Base-by-base conservation (phyloP, 2,888 invertebrate genomes). In the Theretra japonica region DNA sequence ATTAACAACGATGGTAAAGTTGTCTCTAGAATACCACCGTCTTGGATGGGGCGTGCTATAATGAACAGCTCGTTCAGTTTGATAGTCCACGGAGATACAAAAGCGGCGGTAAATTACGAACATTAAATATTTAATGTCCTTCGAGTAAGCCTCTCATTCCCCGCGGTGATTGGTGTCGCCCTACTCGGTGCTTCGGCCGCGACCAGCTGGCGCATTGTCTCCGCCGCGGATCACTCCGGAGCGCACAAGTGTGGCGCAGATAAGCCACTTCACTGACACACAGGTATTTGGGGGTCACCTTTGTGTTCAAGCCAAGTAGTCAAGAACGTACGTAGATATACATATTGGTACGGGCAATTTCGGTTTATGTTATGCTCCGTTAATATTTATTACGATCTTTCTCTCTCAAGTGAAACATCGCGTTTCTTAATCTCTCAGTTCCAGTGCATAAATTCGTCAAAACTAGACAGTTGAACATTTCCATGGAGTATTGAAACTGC, bases 81-180 rank as follows among this genome's bases (percentile, higher is more conserved):
- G 41, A 41, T 41, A 41, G 41, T 15, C 17, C 21, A 2, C 21
- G 15, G 15, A 41, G 58, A 33, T 8, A 41, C 21, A 21, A 65
- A 41, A 41, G 41, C 15, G 11, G 21, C 21, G 5, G 41, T 41
- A 65, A 65, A 65, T 23, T 8, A 23, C 58, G 23, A 15, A n/a
- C 21, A 65, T 65, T 62, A 62, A 62, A 62, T 33, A 65, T 65
- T 41, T 41, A 41, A 41, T 23, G 41, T 65, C 21, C 17, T 11
- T 6, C 2, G 21, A 65, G 23, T 41, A 4, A 41, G 62, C 21
- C 21, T 65, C 21, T 65, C 23, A 65, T 65, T 65, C 8, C 28
- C 11, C 15, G 11, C 41, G n/a, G 41, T 60, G 15, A 41, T 21
- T 23, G 62, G 48, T 41, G 23, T 41, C 62, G 30, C 41, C 23